Evolutionary conservation across 1,140 invertebrate genomes (phyloP).

Genomic region (Coptotermes formosanus): DNA sequence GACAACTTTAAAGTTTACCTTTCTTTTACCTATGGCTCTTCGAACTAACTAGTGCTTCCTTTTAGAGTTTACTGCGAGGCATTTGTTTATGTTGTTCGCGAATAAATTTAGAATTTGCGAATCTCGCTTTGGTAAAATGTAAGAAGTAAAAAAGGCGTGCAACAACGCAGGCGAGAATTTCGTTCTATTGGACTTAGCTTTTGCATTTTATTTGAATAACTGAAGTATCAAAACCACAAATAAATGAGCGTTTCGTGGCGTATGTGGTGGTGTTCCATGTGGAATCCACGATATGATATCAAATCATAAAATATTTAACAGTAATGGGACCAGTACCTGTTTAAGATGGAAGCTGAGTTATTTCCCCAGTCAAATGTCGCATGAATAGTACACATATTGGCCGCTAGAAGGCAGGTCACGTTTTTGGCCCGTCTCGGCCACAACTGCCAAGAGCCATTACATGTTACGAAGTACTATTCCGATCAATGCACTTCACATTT

Average conservation of each 20-base stretch:
- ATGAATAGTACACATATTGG: background rate
- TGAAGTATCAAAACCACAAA: background rate
- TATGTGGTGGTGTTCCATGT: background rate
- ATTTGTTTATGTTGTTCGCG: too few relatives aligned
- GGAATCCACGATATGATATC: background rate
- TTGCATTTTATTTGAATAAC: background rate
- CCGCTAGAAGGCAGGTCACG: background rate
- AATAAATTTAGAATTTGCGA: background rate
- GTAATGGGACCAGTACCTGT: background rate
- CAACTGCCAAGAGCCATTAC: background rate
- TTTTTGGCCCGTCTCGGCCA: background rate
- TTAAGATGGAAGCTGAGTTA: slow-evolving; percentile 8
- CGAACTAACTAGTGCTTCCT: too few relatives aligned
- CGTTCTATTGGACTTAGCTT: background rate
- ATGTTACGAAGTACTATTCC: background rate
- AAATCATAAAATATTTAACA: background rate
- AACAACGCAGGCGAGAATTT: background rate
- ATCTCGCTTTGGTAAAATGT: background rate
- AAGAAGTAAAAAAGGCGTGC: too few relatives aligned
- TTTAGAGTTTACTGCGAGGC: too few relatives aligned
- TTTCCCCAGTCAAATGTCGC: slow-evolving; percentile 4
- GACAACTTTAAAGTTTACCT: too few relatives aligned
- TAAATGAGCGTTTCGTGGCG: background rate
- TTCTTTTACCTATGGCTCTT: too few relatives aligned
- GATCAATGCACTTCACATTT: too few relatives aligned